These are phyloP conservation scores for Babyrousa celebensis DNA, from an alignment of 2,797 vertebrate species.

Conservation along the genomic window DNA sequence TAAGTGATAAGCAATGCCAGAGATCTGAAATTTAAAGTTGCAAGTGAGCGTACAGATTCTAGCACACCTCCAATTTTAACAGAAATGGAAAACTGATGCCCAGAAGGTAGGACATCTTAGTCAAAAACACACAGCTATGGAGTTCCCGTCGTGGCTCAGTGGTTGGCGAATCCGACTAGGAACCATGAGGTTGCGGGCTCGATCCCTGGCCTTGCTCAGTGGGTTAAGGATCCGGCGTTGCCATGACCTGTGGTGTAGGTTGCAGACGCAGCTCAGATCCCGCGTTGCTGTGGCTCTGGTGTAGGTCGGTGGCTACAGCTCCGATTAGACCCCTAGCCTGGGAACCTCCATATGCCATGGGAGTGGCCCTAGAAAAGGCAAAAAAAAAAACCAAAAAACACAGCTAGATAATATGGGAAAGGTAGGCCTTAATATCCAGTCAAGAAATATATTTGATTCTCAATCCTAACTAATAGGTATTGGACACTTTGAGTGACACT, in stretches of 20 bases:
- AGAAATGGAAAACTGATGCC: not conserved
- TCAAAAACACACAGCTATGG: conserved; percentile 39
- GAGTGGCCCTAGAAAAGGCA: too few relatives aligned
- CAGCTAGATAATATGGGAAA: not conserved
- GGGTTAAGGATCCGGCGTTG: too few relatives aligned
- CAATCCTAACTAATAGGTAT: conserved; percentile 18
- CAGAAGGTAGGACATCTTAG: not conserved
- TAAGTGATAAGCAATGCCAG: not conserved
- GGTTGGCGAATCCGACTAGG: too few relatives aligned
- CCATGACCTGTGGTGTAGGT: too few relatives aligned
- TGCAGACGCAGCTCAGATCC: too few relatives aligned
- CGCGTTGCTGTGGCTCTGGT: too few relatives aligned
- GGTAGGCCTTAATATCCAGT: conserved; percentile 24
- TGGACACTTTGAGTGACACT: not conserved
- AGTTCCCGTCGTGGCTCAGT: too few relatives aligned
- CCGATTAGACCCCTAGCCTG: too few relatives aligned
- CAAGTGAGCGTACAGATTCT: not conserved
- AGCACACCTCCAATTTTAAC: not conserved
- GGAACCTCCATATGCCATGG: too few relatives aligned
- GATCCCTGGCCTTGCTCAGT: too few relatives aligned
- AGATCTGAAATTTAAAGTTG: conserved; percentile 36
- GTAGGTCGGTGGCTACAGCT: too few relatives aligned
- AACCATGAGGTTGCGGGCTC: too few relatives aligned
- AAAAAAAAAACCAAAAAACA: conserved; percentile 23
- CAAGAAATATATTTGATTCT: not conserved